Evolutionary conservation across 1,140 invertebrate genomes (phyloP).

Genomic region (Drosophila ananassae): DNA sequence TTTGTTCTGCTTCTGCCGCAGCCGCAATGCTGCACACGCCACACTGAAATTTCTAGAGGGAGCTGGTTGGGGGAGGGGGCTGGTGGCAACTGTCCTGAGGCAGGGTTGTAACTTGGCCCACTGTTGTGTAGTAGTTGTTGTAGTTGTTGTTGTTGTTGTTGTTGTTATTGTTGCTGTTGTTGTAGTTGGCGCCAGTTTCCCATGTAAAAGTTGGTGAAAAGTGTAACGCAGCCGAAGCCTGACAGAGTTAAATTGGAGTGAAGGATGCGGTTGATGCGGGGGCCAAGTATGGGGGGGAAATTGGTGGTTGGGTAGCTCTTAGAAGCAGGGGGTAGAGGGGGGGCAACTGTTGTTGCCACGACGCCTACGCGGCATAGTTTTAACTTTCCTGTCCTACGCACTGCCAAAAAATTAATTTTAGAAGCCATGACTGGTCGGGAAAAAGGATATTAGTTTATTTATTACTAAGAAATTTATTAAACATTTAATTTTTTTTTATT

Average conservation of each 20-base stretch:
- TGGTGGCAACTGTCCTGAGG: constrained; percentile 30
- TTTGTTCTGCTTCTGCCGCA: constrained; percentile 36
- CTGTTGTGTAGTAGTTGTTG: constrained; percentile 4
- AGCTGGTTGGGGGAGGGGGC: too few relatives aligned
- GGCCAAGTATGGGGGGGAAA: not conserved
- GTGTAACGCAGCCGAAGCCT: constrained; percentile 70
- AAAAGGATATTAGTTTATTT: too few relatives aligned
- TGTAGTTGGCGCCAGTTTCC: constrained; percentile 75
- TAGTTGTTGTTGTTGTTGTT: too few relatives aligned
- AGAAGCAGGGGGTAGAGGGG: not conserved
- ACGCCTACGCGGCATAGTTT: constrained; percentile 79
- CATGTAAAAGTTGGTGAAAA: constrained; percentile 80
- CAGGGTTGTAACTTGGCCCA: constrained; percentile 66
- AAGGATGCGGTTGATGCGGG: constrained; percentile 11
- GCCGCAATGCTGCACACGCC: constrained; percentile 73
- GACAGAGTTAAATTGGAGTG: constrained; percentile 29
- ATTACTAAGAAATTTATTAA: not conserved
- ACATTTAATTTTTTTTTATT: not conserved
- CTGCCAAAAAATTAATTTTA: constrained; percentile 5
- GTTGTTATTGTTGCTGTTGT: constrained; percentile 47
- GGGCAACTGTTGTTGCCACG: constrained; percentile 37
- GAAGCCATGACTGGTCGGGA: not conserved
- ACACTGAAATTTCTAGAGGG: constrained; percentile 15
- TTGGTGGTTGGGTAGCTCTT: constrained; percentile 1
- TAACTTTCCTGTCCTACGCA: constrained; percentile 46